Evolutionary conservation across 2,797 vertebrate genomes (phyloP), one percentile per base, ranked within the genome.

Genomic region (Lepus townsendii): DNA sequence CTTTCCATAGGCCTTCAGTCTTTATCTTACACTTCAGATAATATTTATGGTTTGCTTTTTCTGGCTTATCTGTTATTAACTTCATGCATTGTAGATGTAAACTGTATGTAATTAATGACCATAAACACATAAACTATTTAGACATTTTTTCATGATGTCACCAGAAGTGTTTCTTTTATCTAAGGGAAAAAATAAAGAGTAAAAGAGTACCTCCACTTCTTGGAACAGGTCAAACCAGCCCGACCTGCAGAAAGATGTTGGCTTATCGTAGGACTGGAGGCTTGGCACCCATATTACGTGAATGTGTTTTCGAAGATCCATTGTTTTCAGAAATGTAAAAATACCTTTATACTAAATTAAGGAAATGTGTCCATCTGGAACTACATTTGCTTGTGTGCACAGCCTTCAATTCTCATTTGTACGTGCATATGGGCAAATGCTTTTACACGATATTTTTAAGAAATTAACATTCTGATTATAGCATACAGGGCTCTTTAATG

Each of bases 281-380:
- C 69, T 91, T 85, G 91, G 63, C 27, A 75, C 32, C 71, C 88
- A 66, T 83, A 77, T 71, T 77, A 68, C 27, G 60, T 6, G 52
- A 47, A 68, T 83, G 69, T 84, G 91, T 96, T 96, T 96, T 93
- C 88, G 65, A 82, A 54, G 13, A 73, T 50, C 83, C 68, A 95
- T 95, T 97, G 93, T 96, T 97, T 96, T 91, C 94, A 95, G 94
- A 95, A 96, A 80, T 90, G 50, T 76, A 93, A 96, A 97, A 97
- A 96, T 96, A 96, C 92, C 92, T 97, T 93, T 89, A 62, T 85
- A 78, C 94, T 96, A 97, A 96, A 92, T 88, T 22, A 65, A 93
- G 96, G 88, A 88, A 93, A 80, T 73, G 93, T 91, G 86, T 97
- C 97, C 95, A 96, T 96, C 96, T 97, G 97, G 96, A 95, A 17